phyloP scores from a whole-genome alignment of 2,113 vertebrate genomes.

The Melanotaenia duboulayi region DNA sequence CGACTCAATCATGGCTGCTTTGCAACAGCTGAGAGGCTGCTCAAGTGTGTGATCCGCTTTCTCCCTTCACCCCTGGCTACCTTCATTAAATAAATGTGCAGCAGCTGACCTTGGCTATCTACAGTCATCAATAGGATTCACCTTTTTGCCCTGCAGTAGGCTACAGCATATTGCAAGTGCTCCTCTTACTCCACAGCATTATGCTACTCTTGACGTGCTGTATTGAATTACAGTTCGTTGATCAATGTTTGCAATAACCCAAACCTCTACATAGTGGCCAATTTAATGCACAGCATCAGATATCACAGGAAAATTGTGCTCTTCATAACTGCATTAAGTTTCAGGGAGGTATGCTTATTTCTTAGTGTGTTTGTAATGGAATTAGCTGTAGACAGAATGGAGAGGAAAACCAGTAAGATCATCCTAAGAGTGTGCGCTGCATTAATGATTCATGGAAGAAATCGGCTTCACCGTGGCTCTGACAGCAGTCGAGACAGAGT shows the following conservation, averaged over 20 bases:
- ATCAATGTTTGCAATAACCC: slow-evolving; percentile 74
- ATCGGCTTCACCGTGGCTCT: slow-evolving; percentile 34
- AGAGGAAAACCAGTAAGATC: slow-evolving; percentile 25
- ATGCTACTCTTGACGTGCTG: slow-evolving; percentile 48
- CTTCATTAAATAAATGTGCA: slow-evolving; percentile 68
- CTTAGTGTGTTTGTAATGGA: slow-evolving; percentile 52
- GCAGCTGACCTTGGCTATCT: slow-evolving; percentile 65
- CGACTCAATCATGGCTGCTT: slow-evolving; percentile 39
- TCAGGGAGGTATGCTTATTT: slow-evolving; percentile 32
- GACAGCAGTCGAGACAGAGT: slow-evolving; percentile 57
- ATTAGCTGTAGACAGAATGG: slow-evolving; percentile 34
- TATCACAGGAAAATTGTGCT: slow-evolving; percentile 52
- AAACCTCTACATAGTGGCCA: slow-evolving; percentile 44
- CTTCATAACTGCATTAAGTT: slow-evolving; percentile 44
- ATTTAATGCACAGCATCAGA: slow-evolving; percentile 52
- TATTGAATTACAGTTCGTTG: slow-evolving; percentile 65
- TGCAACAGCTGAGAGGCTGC: slow-evolving; percentile 28
- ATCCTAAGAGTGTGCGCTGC: slow-evolving; percentile 3
- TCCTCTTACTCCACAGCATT: slow-evolving; percentile 1
- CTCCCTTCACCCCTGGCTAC: slow-evolving; percentile 20
- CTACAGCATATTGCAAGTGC: slow-evolving; percentile 21
- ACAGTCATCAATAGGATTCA: slow-evolving; percentile 49
- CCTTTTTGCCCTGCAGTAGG: slow-evolving; percentile 33
- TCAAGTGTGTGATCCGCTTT: slow-evolving; percentile 34
- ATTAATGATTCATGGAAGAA: slow-evolving; percentile 46